Evolutionary conservation across 2,797 vertebrate genomes (phyloP).

Genomic region (Cuniculus paca): DNA sequence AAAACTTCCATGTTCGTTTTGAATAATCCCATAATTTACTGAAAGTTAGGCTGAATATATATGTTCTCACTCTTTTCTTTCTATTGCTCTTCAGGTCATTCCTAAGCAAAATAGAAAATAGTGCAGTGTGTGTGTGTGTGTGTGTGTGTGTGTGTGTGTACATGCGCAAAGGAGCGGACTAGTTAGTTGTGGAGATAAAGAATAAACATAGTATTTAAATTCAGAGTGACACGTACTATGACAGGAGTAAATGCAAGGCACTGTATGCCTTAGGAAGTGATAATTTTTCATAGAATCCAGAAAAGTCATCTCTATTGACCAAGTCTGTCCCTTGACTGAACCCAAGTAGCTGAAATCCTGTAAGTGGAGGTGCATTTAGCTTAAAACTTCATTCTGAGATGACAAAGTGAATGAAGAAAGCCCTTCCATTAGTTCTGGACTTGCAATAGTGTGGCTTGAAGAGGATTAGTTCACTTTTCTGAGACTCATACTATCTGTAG

Average conservation of each 20-base stretch:
- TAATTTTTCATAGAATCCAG: neutral
- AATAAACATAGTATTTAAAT: neutral
- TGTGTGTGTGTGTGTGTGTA: neutral
- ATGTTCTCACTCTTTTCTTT: slow-evolving; percentile 23
- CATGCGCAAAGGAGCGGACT: neutral
- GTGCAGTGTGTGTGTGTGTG: neutral
- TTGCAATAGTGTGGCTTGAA: neutral
- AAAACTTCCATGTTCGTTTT: neutral
- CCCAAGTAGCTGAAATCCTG: neutral
- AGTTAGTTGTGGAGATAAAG: neutral
- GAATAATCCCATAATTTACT: neutral
- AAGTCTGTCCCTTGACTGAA: neutral
- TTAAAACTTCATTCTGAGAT: neutral
- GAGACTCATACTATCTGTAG: neutral
- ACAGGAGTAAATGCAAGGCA: neutral
- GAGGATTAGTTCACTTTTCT: slow-evolving; percentile 28
- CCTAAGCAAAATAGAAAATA: neutral
- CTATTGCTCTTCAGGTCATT: neutral
- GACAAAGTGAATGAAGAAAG: neutral
- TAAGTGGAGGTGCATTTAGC: neutral
- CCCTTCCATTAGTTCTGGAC: neutral
- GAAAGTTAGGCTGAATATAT: neutral
- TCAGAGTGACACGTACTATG: neutral
- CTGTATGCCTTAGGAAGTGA: neutral
- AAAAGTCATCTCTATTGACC: neutral